Base-by-base conservation (phyloP, 2,888 invertebrate species). In the Priapulus caudatus region DNA sequence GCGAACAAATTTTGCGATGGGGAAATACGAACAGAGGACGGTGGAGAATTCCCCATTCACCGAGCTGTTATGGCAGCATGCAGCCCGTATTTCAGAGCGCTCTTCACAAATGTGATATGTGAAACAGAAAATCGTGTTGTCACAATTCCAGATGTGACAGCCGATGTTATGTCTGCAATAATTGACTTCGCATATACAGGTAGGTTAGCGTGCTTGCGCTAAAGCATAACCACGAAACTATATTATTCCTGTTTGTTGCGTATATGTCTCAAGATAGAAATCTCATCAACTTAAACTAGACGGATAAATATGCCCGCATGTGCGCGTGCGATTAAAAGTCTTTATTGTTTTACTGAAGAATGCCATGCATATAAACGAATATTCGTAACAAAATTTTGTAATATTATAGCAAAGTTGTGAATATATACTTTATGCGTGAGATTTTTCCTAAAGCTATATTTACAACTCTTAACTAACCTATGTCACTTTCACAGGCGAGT, bases 171-270 rank as follows among this genome's bases (percentile, higher is more conserved):
- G 73, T 74, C 74, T 52, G 71, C 78, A 43, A 78, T 86, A 54
- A 76, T 87, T 51, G 83, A 84, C 63, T 86, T 80, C 65, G 82
- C 82, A 0, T 86, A 86, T 65, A 82, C 83, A 2, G 82, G 83
- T 43, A 72, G 74, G 18, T 33, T 33, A n/a, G n/a, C n/a, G n/a
- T n/a, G n/a, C n/a, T n/a, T n/a, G n/a, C n/a, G n/a, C n/a, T n/a
- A n/a, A n/a, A n/a, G n/a, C n/a, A n/a, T n/a, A n/a, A n/a, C n/a
- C n/a, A n/a, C n/a, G n/a, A n/a, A n/a, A n/a, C n/a, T n/a, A n/a
- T n/a, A n/a, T n/a, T n/a, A n/a, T n/a, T n/a, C n/a, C n/a, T n/a
- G n/a, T n/a, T n/a, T n/a, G n/a, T n/a, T n/a, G n/a, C n/a, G n/a
- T n/a, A n/a, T n/a, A n/a, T n/a, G n/a, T n/a, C n/a, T n/a, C n/a